Percentiles rank a stretch among this genome's conserved stretches.
phyloP scores from a whole-genome alignment of 1,140 invertebrate species.

The Macrobrachium rosenbergii region DNA sequence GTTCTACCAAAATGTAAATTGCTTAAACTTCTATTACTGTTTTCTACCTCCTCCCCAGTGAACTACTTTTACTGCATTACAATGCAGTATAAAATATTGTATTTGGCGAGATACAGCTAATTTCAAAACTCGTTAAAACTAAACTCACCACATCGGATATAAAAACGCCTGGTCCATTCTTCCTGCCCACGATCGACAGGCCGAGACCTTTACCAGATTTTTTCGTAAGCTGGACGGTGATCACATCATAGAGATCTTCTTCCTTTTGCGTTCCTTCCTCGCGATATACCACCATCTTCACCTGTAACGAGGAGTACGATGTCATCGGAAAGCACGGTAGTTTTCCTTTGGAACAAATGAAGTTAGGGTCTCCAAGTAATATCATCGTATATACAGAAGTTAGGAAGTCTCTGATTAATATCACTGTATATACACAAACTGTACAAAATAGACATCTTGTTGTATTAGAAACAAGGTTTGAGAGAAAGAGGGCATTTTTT shows the following conservation, averaged over 20 bases:
- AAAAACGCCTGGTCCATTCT: conserved; percentile 90
- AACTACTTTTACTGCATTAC: background rate
- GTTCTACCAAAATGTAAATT: background rate
- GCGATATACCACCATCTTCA: conserved; percentile 90
- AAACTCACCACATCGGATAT: conserved; percentile 91
- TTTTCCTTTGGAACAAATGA: no score
- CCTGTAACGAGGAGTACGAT: conserved; percentile 72
- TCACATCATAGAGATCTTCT: conserved; percentile 81
- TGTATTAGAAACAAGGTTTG: no score
- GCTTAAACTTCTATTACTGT: background rate
- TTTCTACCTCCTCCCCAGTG: no score
- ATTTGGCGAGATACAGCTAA: background rate
- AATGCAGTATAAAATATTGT: background rate
- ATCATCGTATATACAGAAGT: no score
- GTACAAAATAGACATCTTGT: no score
- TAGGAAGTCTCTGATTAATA: no score
- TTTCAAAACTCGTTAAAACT: no score
- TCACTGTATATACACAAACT: no score
- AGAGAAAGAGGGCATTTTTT: no score
- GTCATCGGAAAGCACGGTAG: background rate
- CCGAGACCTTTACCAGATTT: conserved; percentile 94
- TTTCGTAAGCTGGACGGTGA: conserved; percentile 91
- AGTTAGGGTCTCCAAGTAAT: no score
- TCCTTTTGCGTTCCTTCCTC: conserved; percentile 80
- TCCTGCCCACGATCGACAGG: conserved; percentile 89